phyloP scores from a whole-genome alignment of 2,113 vertebrate species.

The Bubo bubo region DNA sequence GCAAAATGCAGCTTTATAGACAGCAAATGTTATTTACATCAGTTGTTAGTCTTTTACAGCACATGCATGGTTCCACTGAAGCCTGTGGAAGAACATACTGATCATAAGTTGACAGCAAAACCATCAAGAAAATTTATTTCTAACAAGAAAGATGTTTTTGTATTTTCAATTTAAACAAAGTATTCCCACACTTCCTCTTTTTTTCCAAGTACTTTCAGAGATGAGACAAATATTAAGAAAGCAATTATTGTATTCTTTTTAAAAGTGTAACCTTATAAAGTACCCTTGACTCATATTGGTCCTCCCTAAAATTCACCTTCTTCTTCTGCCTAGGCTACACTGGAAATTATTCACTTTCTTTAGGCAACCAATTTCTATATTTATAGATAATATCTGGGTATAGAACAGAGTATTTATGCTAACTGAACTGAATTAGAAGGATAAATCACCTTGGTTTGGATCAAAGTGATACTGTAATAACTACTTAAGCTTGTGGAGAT shows the following conservation, averaged over 20 bases:
- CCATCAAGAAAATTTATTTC: not conserved
- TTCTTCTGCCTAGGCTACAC: not conserved
- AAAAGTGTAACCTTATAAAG: not conserved
- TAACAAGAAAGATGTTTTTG: not conserved
- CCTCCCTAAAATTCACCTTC: not conserved
- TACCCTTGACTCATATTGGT: not conserved
- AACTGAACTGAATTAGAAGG: not conserved
- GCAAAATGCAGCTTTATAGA: not conserved
- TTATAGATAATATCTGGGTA: not conserved
- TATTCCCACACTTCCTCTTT: not conserved
- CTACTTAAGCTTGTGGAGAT: not conserved
- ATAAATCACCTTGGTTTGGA: not conserved
- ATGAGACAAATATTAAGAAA: not conserved
- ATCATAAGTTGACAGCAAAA: not conserved
- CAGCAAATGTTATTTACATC: not conserved
- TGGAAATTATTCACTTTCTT: not conserved
- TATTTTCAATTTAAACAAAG: not conserved
- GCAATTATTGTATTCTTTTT: not conserved
- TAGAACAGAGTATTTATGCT: not conserved
- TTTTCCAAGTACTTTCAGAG: not conserved
- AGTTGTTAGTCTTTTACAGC: not conserved
- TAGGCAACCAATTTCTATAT: not conserved
- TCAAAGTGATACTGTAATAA: not conserved
- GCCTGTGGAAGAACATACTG: not conserved
- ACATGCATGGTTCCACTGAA: not conserved